These are phyloP conservation scores for Caenorhabditis angaria DNA, from an alignment of 2,888 invertebrate species.

Conservation along the genomic window DNA sequence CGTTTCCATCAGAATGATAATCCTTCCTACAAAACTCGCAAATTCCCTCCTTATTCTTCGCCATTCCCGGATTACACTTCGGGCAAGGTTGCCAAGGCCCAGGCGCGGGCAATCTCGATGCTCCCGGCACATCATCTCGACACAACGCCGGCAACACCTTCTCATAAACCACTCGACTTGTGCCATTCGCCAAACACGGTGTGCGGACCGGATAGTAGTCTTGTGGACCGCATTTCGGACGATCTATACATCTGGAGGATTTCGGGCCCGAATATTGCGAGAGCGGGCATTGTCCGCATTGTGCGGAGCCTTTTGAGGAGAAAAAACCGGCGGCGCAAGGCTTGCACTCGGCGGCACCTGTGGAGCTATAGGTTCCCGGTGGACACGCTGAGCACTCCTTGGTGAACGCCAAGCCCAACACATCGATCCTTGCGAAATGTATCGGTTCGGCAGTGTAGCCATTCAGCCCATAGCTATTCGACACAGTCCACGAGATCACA, in stretches of 20 bases:
- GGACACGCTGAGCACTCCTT: constrained; percentile 74
- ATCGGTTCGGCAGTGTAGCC: constrained; percentile 54
- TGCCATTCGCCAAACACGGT: constrained; percentile 73
- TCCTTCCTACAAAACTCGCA: constrained; percentile 76
- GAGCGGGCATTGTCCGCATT: constrained; percentile 73
- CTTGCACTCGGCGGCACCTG: constrained; percentile 73
- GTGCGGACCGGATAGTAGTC: constrained; percentile 76
- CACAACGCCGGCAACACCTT: constrained; percentile 77
- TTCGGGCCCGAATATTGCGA: constrained; percentile 73
- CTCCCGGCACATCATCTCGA: constrained; percentile 73
- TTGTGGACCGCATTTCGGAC: constrained; percentile 75
- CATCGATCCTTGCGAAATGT: constrained; percentile 64
- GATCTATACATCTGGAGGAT: constrained; percentile 74
- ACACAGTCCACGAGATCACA: constrained; percentile 76
- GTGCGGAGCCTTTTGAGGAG: constrained; percentile 74
- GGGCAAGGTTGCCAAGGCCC: constrained; percentile 73
- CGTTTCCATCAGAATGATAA: constrained; percentile 74
- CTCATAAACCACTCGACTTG: constrained; percentile 73
- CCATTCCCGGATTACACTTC: constrained; percentile 77
- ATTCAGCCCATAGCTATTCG: constrained; percentile 71
- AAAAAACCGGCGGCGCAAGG: constrained; percentile 75
- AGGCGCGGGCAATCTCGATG: constrained; percentile 65
- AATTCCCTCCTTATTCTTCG: constrained; percentile 71
- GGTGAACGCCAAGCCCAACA: constrained; percentile 76
- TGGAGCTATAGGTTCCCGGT: constrained; percentile 74